phyloP scores from a whole-genome alignment of 1,140 invertebrate species.

The Conopomorpha cramerella region DNA sequence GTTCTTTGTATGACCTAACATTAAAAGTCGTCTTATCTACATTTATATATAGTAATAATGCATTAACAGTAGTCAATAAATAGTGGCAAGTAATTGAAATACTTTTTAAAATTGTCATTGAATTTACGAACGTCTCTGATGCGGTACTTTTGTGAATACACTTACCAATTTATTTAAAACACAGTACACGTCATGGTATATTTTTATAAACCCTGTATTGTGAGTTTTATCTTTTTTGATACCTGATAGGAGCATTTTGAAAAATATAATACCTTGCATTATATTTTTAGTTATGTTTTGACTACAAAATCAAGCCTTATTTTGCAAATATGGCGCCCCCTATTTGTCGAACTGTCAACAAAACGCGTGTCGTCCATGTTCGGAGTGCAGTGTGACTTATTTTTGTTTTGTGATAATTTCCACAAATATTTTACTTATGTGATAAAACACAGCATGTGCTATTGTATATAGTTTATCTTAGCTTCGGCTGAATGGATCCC shows the following conservation, averaged over 20 bases:
- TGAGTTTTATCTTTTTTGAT: background rate
- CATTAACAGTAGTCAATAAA: no score
- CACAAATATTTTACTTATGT: slow-evolving; percentile 45
- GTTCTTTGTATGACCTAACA: no score
- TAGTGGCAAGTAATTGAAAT: no score
- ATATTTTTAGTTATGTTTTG: background rate
- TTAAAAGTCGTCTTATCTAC: no score
- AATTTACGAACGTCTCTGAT: no score
- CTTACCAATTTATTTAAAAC: no score
- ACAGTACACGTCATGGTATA: background rate
- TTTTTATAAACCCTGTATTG: background rate
- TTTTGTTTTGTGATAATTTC: slow-evolving; percentile 57
- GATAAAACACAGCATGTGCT: slow-evolving; percentile 49
- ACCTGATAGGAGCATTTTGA: background rate
- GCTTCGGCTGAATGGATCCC: slow-evolving; percentile 86
- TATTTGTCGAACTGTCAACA: slow-evolving; percentile 45
- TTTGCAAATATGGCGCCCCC: slow-evolving; percentile 52
- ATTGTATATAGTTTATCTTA: slow-evolving; percentile 49
- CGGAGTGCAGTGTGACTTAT: slow-evolving; percentile 55
- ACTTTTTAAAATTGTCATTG: no score
- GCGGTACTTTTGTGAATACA: no score
- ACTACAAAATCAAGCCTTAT: slow-evolving; percentile 25
- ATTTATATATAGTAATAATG: no score
- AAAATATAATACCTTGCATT: background rate
- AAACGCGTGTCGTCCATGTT: slow-evolving; percentile 56